These are phyloP conservation scores for Drosophila grimshawi DNA, from an alignment of 1,140 invertebrate species.

Conservation along the genomic window DNA sequence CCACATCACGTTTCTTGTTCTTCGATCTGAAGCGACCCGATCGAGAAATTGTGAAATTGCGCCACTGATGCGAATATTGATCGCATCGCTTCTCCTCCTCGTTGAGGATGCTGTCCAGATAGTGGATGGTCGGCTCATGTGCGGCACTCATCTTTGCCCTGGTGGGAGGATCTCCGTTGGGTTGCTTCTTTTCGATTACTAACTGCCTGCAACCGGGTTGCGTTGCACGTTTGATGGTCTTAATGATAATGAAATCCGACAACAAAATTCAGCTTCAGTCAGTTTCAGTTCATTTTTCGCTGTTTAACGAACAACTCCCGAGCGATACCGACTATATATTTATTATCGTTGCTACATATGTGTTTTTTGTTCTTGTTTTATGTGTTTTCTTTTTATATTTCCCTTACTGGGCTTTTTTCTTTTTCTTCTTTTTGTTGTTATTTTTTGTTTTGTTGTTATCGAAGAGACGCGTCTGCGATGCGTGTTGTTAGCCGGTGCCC, in stretches of 20 bases:
- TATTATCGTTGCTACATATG: constrained; percentile 33
- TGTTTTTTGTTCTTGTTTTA: constrained; percentile 21
- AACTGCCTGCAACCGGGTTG: not conserved
- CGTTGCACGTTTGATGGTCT: constrained; percentile 11
- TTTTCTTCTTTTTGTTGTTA: constrained; percentile 42
- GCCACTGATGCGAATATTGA: constrained; percentile 78
- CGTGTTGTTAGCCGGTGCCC: constrained; percentile 56
- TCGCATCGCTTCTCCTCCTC: constrained; percentile 82
- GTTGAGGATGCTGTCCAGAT: constrained; percentile 79
- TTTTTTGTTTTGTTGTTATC: constrained; percentile 35
- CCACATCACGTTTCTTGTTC: constrained; percentile 79
- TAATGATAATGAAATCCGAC: constrained; percentile 29
- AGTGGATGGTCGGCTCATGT: constrained; percentile 79
- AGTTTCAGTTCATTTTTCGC: constrained; percentile 44
- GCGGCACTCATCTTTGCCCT: constrained; percentile 54
- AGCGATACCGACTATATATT: constrained; percentile 31
- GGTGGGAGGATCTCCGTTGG: not conserved
- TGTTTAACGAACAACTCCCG: constrained; percentile 17
- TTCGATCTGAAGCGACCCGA: constrained; percentile 82
- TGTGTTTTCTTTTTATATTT: not conserved
- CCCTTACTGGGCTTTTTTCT: not conserved
- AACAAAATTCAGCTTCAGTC: constrained; percentile 16
- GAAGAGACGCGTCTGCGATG: constrained; percentile 30
- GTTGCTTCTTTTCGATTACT: not conserved
- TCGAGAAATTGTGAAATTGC: constrained; percentile 81